Conservation (phyloP, 2,797 vertebrate species). For the Sebastes paucispinis region DNA sequence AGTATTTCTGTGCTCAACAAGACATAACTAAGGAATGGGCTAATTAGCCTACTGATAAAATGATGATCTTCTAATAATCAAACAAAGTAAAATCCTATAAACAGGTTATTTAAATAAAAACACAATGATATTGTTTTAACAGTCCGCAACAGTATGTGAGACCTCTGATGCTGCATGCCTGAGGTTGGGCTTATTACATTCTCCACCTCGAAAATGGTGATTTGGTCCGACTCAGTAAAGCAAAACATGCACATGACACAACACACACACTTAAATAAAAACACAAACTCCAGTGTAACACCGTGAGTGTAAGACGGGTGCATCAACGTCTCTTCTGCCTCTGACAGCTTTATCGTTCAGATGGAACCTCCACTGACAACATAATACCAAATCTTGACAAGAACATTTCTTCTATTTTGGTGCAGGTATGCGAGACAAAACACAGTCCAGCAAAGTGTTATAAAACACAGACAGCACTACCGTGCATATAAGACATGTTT, state of each 20-base stretch:
- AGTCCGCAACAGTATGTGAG: neutral
- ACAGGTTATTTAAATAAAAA: no score
- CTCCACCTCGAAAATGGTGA: neutral
- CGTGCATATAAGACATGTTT: conserved; percentile 18
- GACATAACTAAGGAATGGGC: no score
- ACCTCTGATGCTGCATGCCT: neutral
- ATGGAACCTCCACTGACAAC: conserved; percentile 28
- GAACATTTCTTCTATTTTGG: conserved; percentile 17
- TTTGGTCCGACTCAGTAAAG: conserved; percentile 11
- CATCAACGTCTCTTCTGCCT: conserved; percentile 8
- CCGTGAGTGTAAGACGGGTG: neutral
- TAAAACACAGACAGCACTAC: conserved; percentile 26
- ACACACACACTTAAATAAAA: conserved; percentile 1
- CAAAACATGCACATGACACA: conserved; percentile 33
- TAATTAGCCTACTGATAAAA: no score
- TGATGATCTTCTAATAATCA: no score
- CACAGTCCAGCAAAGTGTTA: conserved; percentile 3
- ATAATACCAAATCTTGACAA: conserved; percentile 19
- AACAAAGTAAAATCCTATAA: no score
- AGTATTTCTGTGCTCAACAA: no score
- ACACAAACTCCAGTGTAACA: neutral
- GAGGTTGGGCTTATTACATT: conserved; percentile 5
- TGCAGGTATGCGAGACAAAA: conserved; percentile 4
- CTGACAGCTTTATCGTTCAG: conserved; percentile 26
- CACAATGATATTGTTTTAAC: no score